Evolutionary conservation across 2,113 vertebrate species (phyloP).

Genomic region (Otolemur garnettii): DNA sequence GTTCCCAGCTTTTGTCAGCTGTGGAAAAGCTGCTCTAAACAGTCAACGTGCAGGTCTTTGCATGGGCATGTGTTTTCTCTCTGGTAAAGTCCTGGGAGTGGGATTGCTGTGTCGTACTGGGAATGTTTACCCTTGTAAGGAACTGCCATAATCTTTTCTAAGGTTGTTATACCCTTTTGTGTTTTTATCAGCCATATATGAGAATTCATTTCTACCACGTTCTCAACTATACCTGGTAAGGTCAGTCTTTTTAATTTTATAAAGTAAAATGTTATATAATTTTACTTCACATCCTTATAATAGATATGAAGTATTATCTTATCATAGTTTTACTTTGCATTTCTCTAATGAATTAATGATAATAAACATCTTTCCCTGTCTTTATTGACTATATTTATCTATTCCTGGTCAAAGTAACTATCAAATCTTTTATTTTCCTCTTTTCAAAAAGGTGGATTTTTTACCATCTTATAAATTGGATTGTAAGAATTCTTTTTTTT

Average conservation of each 20-base stretch:
- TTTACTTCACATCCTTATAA: neutral
- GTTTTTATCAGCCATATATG: neutral
- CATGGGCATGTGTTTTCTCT: neutral
- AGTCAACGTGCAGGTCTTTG: neutral
- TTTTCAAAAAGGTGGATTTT: neutral
- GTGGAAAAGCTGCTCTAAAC: neutral
- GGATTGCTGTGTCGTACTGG: neutral
- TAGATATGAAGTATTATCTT: neutral
- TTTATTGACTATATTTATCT: neutral
- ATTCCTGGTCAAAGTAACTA: neutral
- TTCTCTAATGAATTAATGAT: constrained; percentile 5
- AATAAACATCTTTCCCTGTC: neutral
- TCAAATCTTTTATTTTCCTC: neutral
- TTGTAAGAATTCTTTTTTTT: constrained; percentile 4
- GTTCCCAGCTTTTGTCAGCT: neutral
- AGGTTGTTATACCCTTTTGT: neutral
- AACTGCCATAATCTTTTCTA: neutral
- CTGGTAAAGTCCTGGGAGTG: neutral
- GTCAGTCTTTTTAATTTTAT: constrained; percentile 1
- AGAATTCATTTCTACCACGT: neutral
- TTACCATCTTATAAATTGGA: neutral
- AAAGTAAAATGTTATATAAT: no score
- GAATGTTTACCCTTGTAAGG: neutral
- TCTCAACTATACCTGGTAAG: neutral
- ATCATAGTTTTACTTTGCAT: neutral